Evolutionary conservation across 2,888 invertebrate species (phyloP), one percentile per base, ranked within the genome.

Genomic region (Seladonia tumulorum): DNA sequence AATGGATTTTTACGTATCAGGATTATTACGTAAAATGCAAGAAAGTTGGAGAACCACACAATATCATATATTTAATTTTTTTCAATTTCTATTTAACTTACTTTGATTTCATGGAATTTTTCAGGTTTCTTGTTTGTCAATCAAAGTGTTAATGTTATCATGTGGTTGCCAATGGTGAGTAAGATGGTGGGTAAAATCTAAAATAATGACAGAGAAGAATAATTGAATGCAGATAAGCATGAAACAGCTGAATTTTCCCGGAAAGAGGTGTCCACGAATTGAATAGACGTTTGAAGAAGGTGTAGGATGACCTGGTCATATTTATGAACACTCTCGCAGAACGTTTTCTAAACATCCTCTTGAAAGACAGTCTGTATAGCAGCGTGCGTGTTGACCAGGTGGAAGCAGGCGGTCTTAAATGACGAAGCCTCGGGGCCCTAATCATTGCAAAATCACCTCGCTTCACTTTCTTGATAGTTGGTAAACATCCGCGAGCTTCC

Each of bases 391-490:
- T 68, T 68, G 39, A 68, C 39, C 68, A 68, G 68, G n/a, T 25
- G 39, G 74, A 53, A 29, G 49, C 49, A 49, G 39, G 47, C 47
- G 39, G 47, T n/a, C 42, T 72, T 22, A 39, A 22, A 35, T 5
- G 5, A 66, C 35, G 10, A 63, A 66, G 29, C 47, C n/a, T 47
- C 25, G 49, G 10, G 60, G 22, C 35, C 75, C 74, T 78, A 29
- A 82, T 71, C 39, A 25, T 74, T 35, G 35, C 42, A 76, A 78
- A 57, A 74, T 72, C 68, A 68, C 68, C 68, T 75, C 63, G 63
- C 74, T 71, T 70, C 57, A 57, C 70, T 70, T 74, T 39, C 68
- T n/a, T 12, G 68, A 68, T 39, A 68, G 66, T 68, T 18, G 39
- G 39, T 35, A 68, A 68, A 68, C 22, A 68, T 39, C 22, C n/a